Evolutionary conservation across 2,888 invertebrate genomes (phyloP).

Genomic region (Andrena bucephala): DNA sequence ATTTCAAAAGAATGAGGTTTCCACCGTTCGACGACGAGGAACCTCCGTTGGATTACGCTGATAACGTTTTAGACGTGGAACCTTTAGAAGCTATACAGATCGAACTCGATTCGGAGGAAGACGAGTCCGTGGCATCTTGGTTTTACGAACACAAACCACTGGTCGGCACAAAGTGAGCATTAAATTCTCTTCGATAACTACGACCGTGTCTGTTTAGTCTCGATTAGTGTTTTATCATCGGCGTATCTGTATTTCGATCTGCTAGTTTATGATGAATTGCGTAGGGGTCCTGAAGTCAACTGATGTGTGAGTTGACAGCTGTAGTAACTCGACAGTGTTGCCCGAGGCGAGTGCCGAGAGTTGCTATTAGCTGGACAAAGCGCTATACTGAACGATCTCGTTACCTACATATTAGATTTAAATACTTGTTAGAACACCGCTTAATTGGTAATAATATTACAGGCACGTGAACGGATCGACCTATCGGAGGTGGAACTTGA

Average conservation of each 20-base stretch:
- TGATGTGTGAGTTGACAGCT: slow-evolving; percentile 81
- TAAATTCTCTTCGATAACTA: background rate
- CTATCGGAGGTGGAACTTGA: slow-evolving; percentile 98
- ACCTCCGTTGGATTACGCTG: slow-evolving; percentile 99
- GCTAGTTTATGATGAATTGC: slow-evolving; percentile 81
- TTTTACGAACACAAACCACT: slow-evolving; percentile 99
- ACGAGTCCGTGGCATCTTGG: slow-evolving; percentile 96
- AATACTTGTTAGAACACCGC: background rate
- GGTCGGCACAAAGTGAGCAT: slow-evolving; percentile 92
- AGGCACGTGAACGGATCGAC: slow-evolving; percentile 98
- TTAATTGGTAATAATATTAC: slow-evolving; percentile 65
- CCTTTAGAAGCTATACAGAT: slow-evolving; percentile 99
- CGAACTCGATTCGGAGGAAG: slow-evolving; percentile 98
- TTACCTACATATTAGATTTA: background rate
- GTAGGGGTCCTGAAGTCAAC: slow-evolving; percentile 85
- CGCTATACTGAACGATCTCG: slow-evolving; percentile 71
- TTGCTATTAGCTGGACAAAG: slow-evolving; percentile 70
- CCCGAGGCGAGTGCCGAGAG: slow-evolving; percentile 76
- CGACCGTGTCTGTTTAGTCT: background rate
- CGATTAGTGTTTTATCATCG: background rate
- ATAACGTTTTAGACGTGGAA: slow-evolving; percentile 99
- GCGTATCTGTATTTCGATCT: background rate
- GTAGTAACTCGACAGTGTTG: slow-evolving; percentile 72
- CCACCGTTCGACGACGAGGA: slow-evolving; percentile 99
- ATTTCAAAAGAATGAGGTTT: slow-evolving; percentile 99